A percentile compares a stretch with the other conserved stretches of the same genome.
phyloP scores from a whole-genome alignment of 1,140 invertebrate species.

The Brachionus asplanchnoidis region DNA sequence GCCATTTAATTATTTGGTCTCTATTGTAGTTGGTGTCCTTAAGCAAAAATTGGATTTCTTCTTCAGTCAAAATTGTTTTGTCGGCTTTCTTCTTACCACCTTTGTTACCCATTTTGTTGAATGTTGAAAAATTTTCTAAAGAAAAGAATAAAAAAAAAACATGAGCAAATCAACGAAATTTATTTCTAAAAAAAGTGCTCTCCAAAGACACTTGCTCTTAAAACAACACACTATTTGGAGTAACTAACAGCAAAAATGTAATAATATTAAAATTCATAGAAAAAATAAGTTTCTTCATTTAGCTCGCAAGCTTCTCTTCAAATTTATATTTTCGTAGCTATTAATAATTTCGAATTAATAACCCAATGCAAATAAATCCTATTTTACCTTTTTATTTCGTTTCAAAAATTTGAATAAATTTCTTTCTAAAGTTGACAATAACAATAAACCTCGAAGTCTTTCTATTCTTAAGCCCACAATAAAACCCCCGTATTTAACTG shows the following conservation, averaged over 20 bases:
- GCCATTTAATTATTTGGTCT: constrained; percentile 57
- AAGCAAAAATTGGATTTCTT: constrained; percentile 55
- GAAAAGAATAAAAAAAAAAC: neutral
- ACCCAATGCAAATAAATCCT: constrained; percentile 38
- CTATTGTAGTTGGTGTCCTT: constrained; percentile 56
- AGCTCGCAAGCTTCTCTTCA: neutral
- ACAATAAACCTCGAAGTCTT: neutral
- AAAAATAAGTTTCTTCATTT: neutral
- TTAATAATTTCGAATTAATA: constrained; percentile 38
- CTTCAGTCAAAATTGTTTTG: constrained; percentile 43
- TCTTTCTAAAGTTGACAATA: constrained; percentile 32
- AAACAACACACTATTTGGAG: neutral
- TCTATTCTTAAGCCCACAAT: constrained; percentile 19
- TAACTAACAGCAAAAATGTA: neutral
- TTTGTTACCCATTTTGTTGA: constrained; percentile 39
- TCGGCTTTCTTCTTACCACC: constrained; percentile 28
- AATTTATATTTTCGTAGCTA: constrained; percentile 3
- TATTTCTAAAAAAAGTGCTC: neutral
- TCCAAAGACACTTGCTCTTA: neutral
- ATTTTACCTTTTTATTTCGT: constrained; percentile 36
- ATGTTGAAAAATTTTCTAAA: constrained; percentile 13
- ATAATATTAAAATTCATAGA: neutral
- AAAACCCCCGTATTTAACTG: constrained; percentile 15
- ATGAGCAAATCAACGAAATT: neutral
- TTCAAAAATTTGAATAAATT: constrained; percentile 32